Evolutionary conservation across 2,113 vertebrate genomes (phyloP), one percentile per base, ranked within the genome.

Genomic region (Camelus dromedarius): DNA sequence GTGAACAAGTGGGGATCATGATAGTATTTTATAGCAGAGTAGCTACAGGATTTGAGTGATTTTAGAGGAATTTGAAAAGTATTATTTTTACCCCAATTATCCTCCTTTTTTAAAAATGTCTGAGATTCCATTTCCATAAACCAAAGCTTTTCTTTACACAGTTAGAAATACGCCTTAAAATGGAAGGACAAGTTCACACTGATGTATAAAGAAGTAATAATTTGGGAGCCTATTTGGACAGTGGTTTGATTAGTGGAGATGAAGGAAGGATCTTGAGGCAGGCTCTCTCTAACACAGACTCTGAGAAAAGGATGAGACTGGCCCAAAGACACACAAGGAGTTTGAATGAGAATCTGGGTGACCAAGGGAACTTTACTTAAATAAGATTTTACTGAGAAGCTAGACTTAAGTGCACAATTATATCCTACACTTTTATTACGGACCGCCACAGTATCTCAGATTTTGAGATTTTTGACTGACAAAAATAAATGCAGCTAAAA

Each of bases 381-480:
- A 42, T 48, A 72, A 14, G n/a, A 62, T n/a, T 92, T 82, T 95
- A 1, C 75, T 94, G 24, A 5, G 48, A 90, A 72, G 50, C 56
- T 58, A 13, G 28, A 67, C 60, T 9, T 64, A 28, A 73, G 6
- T 9, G 4, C 28, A 46, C 16, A n/a, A 35, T 35, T 70, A 15
- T 35, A 56, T 64, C 3, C 15, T 35, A 32, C 6, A 62, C 11
- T 66, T 83, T 82, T 58, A 84, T 73, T 89, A 77, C 70, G 22
- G 35, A 67, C 3, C 42, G 15, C 46, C 9, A 90, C 19, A 70
- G 19, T 69, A 48, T 70, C 38, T 66, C 28, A 80, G n/a, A 72
- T 46, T 82, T 88, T 75, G 38, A 81, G 38, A 81, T 60, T 79
- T 88, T 86, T 91, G 18, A 86, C 46, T 93, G 85, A 89, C 50